These are phyloP conservation scores for Axis porcinus DNA, from an alignment of 2,113 vertebrate genomes.

Conservation along the genomic window DNA sequence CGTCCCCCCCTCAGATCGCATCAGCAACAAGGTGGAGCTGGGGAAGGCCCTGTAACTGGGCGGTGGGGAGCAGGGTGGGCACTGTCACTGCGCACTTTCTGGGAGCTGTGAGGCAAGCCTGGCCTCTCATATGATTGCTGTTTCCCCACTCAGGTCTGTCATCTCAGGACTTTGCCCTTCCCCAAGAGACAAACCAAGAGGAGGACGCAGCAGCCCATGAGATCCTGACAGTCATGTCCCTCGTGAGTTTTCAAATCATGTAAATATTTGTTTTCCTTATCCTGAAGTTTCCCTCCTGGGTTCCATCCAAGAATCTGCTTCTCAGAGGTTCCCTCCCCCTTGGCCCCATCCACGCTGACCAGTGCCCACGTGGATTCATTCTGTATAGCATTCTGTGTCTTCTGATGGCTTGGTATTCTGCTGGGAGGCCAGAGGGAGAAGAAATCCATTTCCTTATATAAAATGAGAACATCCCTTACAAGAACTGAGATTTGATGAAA, in stretches of 20 bases:
- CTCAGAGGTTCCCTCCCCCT: background rate
- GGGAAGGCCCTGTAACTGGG: background rate
- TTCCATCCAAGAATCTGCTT: background rate
- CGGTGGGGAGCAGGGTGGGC: background rate
- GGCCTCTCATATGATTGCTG: background rate
- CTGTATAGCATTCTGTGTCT: background rate
- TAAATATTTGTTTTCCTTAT: conserved; percentile 42
- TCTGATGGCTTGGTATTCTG: background rate
- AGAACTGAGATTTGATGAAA: background rate
- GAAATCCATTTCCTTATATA: background rate
- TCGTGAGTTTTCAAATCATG: conserved; percentile 49
- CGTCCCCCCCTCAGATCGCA: background rate
- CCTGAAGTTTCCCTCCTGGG: background rate
- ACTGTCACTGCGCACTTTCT: background rate
- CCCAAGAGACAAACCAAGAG: background rate
- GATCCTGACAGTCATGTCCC: conserved; percentile 37
- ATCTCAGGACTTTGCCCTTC: background rate
- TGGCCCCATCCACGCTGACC: too few relatives aligned
- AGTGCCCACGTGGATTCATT: background rate
- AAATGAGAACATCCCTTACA: background rate
- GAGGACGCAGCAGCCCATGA: background rate
- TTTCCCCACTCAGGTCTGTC: conserved; percentile 33
- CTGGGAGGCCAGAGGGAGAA: background rate
- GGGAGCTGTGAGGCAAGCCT: background rate
- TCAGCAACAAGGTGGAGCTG: background rate